A percentile compares a stretch with the other conserved stretches of the same genome.
phyloP scores from a whole-genome alignment of 1,140 invertebrate species.

The Colletes latitarsis region DNA sequence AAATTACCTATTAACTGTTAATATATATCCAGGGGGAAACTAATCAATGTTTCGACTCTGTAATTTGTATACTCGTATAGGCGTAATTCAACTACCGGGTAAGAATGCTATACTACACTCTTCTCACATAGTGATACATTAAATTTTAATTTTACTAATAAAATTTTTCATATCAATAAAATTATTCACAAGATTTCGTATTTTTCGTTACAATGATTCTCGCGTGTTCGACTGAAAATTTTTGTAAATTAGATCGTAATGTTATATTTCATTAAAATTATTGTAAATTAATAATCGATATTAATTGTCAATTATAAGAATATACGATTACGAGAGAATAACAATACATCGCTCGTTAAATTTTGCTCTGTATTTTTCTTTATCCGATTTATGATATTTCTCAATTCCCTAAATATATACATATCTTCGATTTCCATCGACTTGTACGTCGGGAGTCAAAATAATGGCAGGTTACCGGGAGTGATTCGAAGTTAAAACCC shows the following conservation, averaged over 20 bases:
- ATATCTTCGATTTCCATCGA: neutral
- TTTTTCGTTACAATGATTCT: neutral
- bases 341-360: neutral
- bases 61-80: conserved; percentile 20
- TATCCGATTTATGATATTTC: conserved; percentile 5
- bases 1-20: neutral
- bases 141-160: conserved; percentile 19
- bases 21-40: neutral
- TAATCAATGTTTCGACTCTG: conserved; percentile 8
- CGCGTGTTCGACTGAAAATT: neutral
- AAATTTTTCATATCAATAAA: neutral
- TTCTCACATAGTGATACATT: neutral
- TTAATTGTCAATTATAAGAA: conserved; percentile 19
- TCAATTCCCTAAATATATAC: neutral
- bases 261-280: neutral
- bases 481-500: conserved; percentile 67
- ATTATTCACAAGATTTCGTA: neutral
- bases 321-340: neutral
- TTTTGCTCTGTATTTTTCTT: neutral
- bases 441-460: neutral
- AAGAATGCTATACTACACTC: conserved; percentile 9
- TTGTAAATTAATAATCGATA: neutral
- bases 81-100: conserved; percentile 1
- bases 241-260: neutral
- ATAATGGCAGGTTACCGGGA: conserved; percentile 59